Conservation (phyloP, 1,140 invertebrate species). For the Nylanderia fulva region DNA sequence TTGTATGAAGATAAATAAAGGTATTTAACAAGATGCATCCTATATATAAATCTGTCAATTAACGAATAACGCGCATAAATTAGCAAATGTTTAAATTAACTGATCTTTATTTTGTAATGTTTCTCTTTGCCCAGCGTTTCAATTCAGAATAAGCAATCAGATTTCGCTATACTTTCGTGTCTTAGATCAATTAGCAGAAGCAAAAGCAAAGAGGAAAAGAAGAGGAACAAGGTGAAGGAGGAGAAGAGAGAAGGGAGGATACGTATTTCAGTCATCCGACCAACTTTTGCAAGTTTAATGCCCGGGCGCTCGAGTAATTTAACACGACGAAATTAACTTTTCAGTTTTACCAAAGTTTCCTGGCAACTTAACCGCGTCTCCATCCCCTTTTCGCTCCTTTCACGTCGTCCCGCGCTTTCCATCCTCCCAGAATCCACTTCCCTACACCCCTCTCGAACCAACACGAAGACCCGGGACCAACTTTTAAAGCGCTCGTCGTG, state of each 20-base stretch:
- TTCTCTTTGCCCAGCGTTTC: neutral
- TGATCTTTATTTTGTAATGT: neutral
- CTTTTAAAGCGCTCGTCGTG: slow-evolving; percentile 83
- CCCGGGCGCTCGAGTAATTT: slow-evolving; percentile 84
- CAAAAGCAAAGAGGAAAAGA: slow-evolving; percentile 34
- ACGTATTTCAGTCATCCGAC: slow-evolving; percentile 83
- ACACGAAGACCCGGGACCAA: slow-evolving; percentile 75
- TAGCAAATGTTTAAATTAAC: slow-evolving; percentile 19
- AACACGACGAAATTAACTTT: slow-evolving; percentile 85
- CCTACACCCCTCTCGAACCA: slow-evolving; percentile 45
- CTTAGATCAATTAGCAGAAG: slow-evolving; percentile 48
- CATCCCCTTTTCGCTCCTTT: slow-evolving; percentile 63
- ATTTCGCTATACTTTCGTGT: slow-evolving; percentile 32
- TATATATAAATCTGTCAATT: no score
- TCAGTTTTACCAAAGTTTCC: slow-evolving; percentile 85
- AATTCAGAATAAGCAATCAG: slow-evolving; percentile 20
- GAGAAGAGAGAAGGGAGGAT: slow-evolving; percentile 71
- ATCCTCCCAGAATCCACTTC: slow-evolving; percentile 48
- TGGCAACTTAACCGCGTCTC: slow-evolving; percentile 82
- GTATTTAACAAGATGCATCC: neutral
- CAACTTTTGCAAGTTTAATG: slow-evolving; percentile 85
- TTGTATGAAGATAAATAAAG: neutral
- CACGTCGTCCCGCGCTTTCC: slow-evolving; percentile 57
- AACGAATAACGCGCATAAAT: neutral
- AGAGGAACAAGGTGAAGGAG: slow-evolving; percentile 9